phyloP scores from a whole-genome alignment of 1,140 invertebrate species.

The Drosophila santomea region DNA sequence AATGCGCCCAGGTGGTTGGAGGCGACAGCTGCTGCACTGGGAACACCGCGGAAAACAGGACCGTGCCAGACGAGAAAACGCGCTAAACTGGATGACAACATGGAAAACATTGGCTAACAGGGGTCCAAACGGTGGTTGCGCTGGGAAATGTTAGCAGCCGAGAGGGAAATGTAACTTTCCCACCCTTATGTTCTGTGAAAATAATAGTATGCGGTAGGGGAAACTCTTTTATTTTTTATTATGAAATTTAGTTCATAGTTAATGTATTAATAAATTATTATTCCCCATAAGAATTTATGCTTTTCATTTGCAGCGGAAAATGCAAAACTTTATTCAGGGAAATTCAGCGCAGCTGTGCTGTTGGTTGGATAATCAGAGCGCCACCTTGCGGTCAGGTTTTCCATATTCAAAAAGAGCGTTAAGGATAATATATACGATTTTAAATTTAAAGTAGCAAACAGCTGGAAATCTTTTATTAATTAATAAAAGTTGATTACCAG shows the following conservation, averaged over 20 bases:
- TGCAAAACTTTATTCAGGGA: background rate
- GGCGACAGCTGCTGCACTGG: conserved; percentile 24
- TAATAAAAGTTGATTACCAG: background rate
- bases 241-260: too few species aligned
- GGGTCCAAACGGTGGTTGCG: conserved; percentile 9
- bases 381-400: background rate
- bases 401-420: background rate
- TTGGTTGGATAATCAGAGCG: conserved; percentile 2
- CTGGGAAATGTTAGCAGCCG: conserved; percentile 25
- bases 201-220: background rate
- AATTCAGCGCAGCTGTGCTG: conserved; percentile 15
- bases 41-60: conserved; percentile 18
- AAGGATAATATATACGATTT: background rate
- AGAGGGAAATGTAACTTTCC: conserved; percentile 25
- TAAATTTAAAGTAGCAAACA: background rate
- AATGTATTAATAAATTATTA: too few species aligned
- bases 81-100: conserved; percentile 54
- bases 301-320: background rate
- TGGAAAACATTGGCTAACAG: conserved; percentile 33
- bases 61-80: conserved; percentile 57
- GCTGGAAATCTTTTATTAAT: too few species aligned
- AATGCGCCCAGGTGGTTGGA: conserved; percentile 12
- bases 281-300: background rate
- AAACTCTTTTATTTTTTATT: too few species aligned
- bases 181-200: background rate